Evolutionary conservation across 2,888 invertebrate species (phyloP).

Genomic region (Dolomedes plantarius): DNA sequence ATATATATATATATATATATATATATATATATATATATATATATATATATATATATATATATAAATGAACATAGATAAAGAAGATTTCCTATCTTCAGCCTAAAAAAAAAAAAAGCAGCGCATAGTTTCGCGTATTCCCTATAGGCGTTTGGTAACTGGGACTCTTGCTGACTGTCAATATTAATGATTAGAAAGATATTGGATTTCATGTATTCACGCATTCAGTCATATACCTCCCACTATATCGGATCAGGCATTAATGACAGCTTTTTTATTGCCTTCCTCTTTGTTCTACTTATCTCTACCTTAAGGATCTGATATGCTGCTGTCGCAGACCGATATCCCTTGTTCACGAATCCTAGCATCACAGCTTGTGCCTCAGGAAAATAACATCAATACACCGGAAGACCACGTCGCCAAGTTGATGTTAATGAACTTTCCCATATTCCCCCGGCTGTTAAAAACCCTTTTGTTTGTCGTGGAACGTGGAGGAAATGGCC

Average conservation of each 20-base stretch:
- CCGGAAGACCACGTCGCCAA: not conserved
- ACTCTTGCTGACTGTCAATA: too few species aligned
- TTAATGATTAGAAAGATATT: too few species aligned
- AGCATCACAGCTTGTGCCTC: not conserved
- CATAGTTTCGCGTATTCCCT: too few species aligned
- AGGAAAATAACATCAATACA: not conserved
- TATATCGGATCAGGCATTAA: not conserved
- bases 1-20: too few species aligned
- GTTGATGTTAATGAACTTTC: constrained; percentile 9
- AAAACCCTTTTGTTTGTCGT: not conserved
- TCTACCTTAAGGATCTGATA: not conserved
- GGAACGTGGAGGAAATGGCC: not conserved
- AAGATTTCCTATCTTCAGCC: too few species aligned
- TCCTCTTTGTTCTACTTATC: constrained; percentile 2
- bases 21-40: too few species aligned
- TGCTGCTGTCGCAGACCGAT: not conserved
- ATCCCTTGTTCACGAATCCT: not conserved
- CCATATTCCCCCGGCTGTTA: not conserved
- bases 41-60: too few species aligned
- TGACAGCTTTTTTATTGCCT: not conserved
- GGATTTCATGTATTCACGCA: not conserved
- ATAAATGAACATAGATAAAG: too few species aligned
- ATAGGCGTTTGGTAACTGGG: too few species aligned
- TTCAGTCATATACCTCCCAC: not conserved
- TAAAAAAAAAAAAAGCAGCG: too few species aligned